Base-by-base conservation (phyloP, 2,888 invertebrate species). In the Pristionchus entomophagus region DNA sequence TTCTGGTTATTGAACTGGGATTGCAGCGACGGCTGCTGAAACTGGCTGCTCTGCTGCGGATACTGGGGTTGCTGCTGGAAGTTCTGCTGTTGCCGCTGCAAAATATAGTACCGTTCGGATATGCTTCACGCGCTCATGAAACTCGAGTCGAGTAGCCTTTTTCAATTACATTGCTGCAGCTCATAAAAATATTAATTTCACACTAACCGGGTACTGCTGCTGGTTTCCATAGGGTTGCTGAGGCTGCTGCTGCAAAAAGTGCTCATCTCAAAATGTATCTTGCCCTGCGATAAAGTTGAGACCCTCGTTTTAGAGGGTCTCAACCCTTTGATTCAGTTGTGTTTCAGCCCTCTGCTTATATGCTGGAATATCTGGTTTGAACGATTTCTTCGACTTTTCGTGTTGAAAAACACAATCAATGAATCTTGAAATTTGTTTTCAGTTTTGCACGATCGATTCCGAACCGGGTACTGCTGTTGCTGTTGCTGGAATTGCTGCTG, bases 401-500 rank as follows among this genome's bases (percentile, higher is more conserved):
- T 1, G 22, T 19, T 5, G n/a, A 59, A 59, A 22, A 1, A 26
- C 17, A 5, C 2, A 59, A n/a, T 59, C 26, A 22, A 26, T n/a
- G n/a, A 59, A 26, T 6, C 26, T 4, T 59, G n/a, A 26, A 12
- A 14, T 12, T 53, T 3, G 51, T 53, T 53, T 53, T 17, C 51
- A 59, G 17, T 29, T 22, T n/a, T n/a, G n/a, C n/a, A n/a, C n/a
- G n/a, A n/a, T 35, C 6, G 4, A 41, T 12, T 41, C 73, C 73
- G 14, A 19, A 73, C 73, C 19, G 38, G 73, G 73, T 32, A 73
- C 73, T 73, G 73, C 38, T 69, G 65, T 8, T n/a, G 65, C 73
- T 38, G 73, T 26, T 73, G 73, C 73, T 73, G 69, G 62, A 62
- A 62, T 62, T 62, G 65, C n/a, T 69, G 65, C 38, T 69, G 59